phyloP scores from a whole-genome alignment of 92 coral and sea anemone genomes.

The Nematostella vectensis region DNA sequence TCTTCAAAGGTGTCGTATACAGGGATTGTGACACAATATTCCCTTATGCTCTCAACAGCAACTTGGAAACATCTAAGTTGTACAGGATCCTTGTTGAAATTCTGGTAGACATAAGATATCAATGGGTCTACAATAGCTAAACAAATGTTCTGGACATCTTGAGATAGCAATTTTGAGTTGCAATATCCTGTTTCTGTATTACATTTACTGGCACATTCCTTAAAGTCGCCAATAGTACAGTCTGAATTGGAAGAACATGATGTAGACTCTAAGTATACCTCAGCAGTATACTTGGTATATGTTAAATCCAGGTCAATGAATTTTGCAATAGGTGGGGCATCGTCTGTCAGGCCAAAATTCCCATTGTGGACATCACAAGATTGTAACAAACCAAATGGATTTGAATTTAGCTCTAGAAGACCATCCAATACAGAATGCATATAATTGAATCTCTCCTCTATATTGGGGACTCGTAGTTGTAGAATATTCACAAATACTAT shows the following conservation, averaged over 20 bases:
- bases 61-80: neutral
- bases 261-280: constrained; percentile 11
- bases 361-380: constrained; percentile 69
- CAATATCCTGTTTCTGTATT: neutral
- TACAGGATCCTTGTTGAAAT: neutral
- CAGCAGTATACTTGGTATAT: constrained; percentile 21
- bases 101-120: neutral
- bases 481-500: constrained; percentile 16
- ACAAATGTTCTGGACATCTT: neutral
- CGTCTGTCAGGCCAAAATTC: constrained; percentile 54
- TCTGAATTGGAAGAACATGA: constrained; percentile 31
- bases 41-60: neutral
- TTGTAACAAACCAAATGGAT: constrained; percentile 56
- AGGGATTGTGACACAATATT: neutral
- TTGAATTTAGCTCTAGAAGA: constrained; percentile 32
- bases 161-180: neutral
- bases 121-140: neutral
- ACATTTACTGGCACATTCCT: constrained; percentile 49
- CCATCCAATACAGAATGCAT: constrained; percentile 30
- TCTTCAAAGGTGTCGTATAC: neutral
- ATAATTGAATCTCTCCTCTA: constrained; percentile 37
- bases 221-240: constrained; percentile 28
- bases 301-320: constrained; percentile 43
- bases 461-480: constrained; percentile 30
- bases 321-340: constrained; percentile 37